phyloP scores from a whole-genome alignment of 1,140 invertebrate species.

The Achroia grisella region DNA sequence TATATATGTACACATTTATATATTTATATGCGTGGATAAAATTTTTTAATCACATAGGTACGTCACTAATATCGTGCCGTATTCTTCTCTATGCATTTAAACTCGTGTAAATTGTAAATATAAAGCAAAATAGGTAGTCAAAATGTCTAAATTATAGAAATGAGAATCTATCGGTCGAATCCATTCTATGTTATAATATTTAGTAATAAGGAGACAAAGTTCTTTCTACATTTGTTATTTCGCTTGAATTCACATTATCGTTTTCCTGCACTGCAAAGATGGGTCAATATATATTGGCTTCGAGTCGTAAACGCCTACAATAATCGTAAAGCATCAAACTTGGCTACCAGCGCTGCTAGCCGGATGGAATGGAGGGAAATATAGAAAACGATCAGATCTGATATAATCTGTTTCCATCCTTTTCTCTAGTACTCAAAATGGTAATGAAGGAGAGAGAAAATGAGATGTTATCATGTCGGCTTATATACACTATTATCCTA shows the following conservation, averaged over 20 bases:
- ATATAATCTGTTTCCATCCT: too few species aligned
- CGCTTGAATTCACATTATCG: not conserved
- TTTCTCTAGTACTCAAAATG: too few species aligned
- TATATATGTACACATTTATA: too few species aligned
- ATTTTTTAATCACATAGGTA: too few species aligned
- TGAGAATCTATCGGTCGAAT: not conserved
- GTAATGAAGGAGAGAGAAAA: too few species aligned
- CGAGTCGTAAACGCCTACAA: not conserved
- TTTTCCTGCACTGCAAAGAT: not conserved
- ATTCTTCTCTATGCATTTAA: constrained; percentile 6
- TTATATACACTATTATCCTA: too few species aligned
- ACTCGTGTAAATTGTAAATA: constrained; percentile 12
- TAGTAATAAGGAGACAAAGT: not conserved
- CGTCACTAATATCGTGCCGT: constrained; percentile 11
- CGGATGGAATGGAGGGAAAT: not conserved
- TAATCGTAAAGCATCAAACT: constrained; percentile 1
- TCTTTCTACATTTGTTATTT: not conserved
- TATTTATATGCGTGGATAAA: constrained; percentile 5
- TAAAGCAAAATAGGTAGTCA: constrained; percentile 8
- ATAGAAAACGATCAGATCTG: too few species aligned
- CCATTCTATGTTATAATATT: not conserved
- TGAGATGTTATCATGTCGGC: too few species aligned
- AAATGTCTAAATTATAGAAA: constrained; percentile 10
- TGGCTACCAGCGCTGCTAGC: not conserved
- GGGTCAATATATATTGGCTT: not conserved